Percentiles rank a stretch among this genome's conserved stretches.
Conservation (phyloP, 2,113 vertebrate genomes). For the Campylomormyrus tamandua region DNA sequence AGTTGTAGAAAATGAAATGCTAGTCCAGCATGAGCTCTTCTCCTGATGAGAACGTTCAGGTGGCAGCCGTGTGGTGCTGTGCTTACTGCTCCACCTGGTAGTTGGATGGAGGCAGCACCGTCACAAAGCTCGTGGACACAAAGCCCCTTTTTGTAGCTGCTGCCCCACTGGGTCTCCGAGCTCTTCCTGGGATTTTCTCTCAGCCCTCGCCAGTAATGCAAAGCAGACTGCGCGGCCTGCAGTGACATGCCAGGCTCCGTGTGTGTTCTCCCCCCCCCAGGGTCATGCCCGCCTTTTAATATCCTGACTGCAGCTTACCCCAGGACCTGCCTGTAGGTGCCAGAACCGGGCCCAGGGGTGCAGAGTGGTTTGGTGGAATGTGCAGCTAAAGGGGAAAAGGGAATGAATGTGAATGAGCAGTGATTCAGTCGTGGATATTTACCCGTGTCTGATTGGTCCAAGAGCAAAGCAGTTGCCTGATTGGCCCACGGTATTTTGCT, state of each 20-base stretch:
- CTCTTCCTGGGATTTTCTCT: slow-evolving; percentile 8
- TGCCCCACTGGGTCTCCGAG: not conserved
- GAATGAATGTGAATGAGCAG: not conserved
- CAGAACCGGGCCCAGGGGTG: not conserved
- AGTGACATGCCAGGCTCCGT: not conserved
- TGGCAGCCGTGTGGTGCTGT: not conserved
- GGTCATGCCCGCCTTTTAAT: not conserved
- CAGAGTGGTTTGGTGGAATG: not conserved
- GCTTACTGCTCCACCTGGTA: not conserved
- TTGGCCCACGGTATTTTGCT: slow-evolving; percentile 3
- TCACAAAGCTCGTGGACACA: not conserved
- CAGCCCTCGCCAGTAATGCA: not conserved
- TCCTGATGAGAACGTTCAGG: not conserved
- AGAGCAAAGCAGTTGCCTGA: not conserved
- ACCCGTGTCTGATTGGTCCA: not conserved
- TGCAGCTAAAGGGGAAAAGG: not conserved
- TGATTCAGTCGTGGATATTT: not conserved
- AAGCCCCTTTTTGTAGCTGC: not conserved
- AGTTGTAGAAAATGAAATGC: not conserved
- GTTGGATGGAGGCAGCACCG: not conserved
- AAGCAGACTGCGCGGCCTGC: not conserved
- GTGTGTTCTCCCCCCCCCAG: not conserved
- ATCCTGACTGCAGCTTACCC: not conserved
- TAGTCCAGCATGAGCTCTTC: not conserved
- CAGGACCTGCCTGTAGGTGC: not conserved